These are phyloP conservation scores for Calliopum simillimum DNA, from an alignment of 2,888 invertebrate species.

Conservation along the genomic window DNA sequence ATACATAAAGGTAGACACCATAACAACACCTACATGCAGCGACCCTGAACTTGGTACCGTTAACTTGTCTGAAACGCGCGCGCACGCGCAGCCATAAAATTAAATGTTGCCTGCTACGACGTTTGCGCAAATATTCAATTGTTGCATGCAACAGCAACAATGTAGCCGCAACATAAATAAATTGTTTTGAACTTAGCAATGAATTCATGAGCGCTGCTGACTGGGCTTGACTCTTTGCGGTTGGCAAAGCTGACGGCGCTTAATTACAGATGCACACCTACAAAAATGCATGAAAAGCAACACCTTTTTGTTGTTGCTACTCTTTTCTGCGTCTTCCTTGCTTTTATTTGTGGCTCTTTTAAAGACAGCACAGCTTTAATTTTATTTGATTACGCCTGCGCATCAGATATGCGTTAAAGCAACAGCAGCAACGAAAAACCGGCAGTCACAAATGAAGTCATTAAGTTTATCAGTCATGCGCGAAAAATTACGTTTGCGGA, in stretches of 20 bases:
- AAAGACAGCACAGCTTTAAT: no score
- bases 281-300: background rate
- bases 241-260: conserved; percentile 1
- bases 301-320: background rate
- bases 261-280: conserved; percentile 15
- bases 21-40: conserved; percentile 9
- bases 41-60: conserved; percentile 33
- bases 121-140: conserved; percentile 15
- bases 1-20: background rate
- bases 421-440: background rate
- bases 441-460: conserved; percentile 20
- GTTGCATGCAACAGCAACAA: conserved; percentile 19
- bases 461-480: conserved; percentile 24
- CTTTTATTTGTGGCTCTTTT: no score
- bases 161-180: conserved; percentile 1
- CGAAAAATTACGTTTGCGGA: conserved; percentile 5
- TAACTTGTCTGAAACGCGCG: background rate
- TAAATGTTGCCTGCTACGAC: background rate
- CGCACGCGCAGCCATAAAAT: conserved; percentile 1
- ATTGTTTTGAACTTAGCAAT: conserved; percentile 1
- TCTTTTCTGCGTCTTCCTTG: background rate
- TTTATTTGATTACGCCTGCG: no score
- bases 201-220: conserved; percentile 6
- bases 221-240: no score
- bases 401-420: conserved; percentile 35